Base-by-base conservation (phyloP, 92 coral and sea anemone species). In the Desmophyllum pertusum region DNA sequence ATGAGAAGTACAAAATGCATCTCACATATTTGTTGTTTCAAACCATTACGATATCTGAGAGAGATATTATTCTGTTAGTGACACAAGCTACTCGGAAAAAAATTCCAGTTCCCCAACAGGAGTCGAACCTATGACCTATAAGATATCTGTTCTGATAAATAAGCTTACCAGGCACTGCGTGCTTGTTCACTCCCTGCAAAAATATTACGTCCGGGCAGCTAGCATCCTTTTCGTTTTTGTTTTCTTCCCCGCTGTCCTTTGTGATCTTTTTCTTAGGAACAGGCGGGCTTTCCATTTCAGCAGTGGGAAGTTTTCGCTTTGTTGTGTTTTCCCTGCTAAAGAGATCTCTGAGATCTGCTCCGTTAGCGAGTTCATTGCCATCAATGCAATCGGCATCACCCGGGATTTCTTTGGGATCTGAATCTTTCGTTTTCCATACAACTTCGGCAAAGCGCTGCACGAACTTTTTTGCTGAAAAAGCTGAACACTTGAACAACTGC, bases 221-320 rank as follows among this genome's bases (percentile, higher is more conserved):
- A 19, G 73, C 1, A 13, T 67, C 43, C 43, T 65, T 25, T 10
- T 30, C 71, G 17, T 4, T 53, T 17, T 53, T 53, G 21, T 7
- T 53, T 23, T 53, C 27, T 19, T 19, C 62, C 62, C 5, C n/a
- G n/a, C n/a, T n/a, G n/a, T n/a, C n/a, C n/a, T n/a, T n/a, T n/a
- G n/a, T 59, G 0, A 31, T 23, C 65, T 59, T 59, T 38, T 35
- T 38, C 6, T 33, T 25, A 31, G 73, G 73, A 67, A 67, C 73
- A 67, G 43, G 73, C 45, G 73, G 73, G 45, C 73, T 68, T 68
- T 13, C 73, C 27, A 19, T 21, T 35, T 68, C 73, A 68, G 73
- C 2, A 5, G 31, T 31, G 35, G 36, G 73, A 36, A 36, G 45
- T 68, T 35, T 39, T 17, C 29, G 73, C 43, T 68, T 39, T 36